Evolutionary conservation across 2,113 vertebrate genomes (phyloP).

Genomic region (Gavia stellata): DNA sequence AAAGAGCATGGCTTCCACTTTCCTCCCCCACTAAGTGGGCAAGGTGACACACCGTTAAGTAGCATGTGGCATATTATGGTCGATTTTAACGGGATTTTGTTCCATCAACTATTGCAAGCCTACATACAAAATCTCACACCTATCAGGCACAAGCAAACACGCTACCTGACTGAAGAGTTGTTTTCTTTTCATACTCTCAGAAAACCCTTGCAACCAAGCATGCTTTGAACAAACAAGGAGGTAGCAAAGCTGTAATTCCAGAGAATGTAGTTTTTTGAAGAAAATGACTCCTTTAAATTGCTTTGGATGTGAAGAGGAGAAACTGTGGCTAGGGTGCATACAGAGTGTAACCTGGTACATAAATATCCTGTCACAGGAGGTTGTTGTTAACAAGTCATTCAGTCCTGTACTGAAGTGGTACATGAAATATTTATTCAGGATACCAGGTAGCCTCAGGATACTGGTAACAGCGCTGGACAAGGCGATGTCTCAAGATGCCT

Average conservation of each 20-base stretch:
- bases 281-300: neutral
- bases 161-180: neutral
- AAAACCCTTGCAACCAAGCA: neutral
- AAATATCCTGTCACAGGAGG: neutral
- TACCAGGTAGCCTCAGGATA: neutral
- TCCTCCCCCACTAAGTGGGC: neutral
- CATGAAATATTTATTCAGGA: neutral
- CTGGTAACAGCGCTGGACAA: neutral
- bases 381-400: neutral
- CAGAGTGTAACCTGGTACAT: neutral
- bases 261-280: neutral
- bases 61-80: neutral
- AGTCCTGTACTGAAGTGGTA: neutral
- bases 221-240: neutral
- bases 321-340: neutral
- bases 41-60: neutral
- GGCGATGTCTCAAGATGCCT: neutral
- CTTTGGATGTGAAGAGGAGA: neutral
- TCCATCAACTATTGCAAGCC: neutral
- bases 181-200: neutral
- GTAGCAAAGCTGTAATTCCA: neutral
- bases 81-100: neutral
- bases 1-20: neutral
- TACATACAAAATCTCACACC: neutral
- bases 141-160: neutral